These are phyloP conservation scores for Crotophaga sulcirostris DNA, from an alignment of 2,113 vertebrate species.

Conservation along the genomic window DNA sequence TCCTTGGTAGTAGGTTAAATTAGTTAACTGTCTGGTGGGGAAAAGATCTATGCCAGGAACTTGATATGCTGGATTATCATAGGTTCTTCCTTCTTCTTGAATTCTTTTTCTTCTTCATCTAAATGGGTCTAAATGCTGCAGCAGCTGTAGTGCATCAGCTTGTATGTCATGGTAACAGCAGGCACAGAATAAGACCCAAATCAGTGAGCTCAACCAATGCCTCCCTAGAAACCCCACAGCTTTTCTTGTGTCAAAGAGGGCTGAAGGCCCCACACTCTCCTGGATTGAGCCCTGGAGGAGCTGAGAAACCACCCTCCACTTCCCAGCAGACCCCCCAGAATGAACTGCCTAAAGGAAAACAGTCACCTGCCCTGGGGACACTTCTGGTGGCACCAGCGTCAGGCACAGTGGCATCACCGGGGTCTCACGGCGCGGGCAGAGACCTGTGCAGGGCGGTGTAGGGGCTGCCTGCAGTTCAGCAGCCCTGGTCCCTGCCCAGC, in stretches of 20 bases:
- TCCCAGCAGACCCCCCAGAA: not conserved
- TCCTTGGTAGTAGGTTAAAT: not conserved
- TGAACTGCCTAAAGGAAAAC: not conserved
- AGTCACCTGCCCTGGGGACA: not conserved
- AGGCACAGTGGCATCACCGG: fast-evolving
- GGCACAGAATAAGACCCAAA: not conserved
- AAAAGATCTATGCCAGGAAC: not conserved
- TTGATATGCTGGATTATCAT: not conserved
- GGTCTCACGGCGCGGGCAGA: not conserved
- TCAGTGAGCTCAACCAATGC: not conserved
- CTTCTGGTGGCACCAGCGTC: not conserved
- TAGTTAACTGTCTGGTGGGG: not conserved
- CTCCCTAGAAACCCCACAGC: fast-evolving
- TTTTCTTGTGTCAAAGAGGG: not conserved
- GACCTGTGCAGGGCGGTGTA: fast-evolving
- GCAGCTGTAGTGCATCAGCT: not conserved
- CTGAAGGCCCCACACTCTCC: not conserved
- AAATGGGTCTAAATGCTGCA: not conserved
- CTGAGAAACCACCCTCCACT: not conserved
- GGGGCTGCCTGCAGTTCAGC: not conserved
- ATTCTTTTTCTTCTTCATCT: not conserved
- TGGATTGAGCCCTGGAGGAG: not conserved
- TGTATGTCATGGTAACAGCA: not conserved
- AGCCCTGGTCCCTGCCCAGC: not conserved
- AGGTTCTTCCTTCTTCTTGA: not conserved